Conservation (phyloP, 1,140 invertebrate species). For the Drosophila teissieri region DNA sequence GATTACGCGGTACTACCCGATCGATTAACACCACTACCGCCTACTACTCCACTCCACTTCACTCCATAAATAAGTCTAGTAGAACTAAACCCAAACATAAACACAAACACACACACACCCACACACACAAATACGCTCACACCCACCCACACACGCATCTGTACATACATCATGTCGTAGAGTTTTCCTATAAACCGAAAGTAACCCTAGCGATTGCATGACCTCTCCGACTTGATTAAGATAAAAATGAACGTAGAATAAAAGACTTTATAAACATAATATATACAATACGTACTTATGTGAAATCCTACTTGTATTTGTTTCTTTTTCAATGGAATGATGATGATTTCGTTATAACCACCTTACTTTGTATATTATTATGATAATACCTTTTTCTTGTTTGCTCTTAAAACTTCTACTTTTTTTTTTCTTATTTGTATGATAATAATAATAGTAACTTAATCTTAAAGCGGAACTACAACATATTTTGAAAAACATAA, state of each 20-base stretch:
- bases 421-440: conserved; percentile 34
- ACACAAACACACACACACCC: background rate
- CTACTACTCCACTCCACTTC: background rate
- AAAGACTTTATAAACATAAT: conserved; percentile 15
- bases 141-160: conserved; percentile 15
- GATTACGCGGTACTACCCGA: conserved; percentile 20
- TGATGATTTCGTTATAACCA: conserved; percentile 19
- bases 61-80: conserved; percentile 22
- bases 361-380: conserved; percentile 17
- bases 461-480: conserved; percentile 61
- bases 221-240: conserved; percentile 10
- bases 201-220: conserved; percentile 33
- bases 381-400: conserved; percentile 8
- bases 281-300: conserved; percentile 5
- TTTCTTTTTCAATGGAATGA: conserved; percentile 32
- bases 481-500: conserved; percentile 84
- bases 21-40: conserved; percentile 25
- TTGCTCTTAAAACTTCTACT: conserved; percentile 8
- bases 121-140: background rate
- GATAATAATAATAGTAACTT: conserved; percentile 19
- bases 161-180: conserved; percentile 44
- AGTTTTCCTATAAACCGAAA: conserved; percentile 17
- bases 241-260: conserved; percentile 27
- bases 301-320: conserved; percentile 26
- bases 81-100: conserved; percentile 29